Evolutionary conservation across 2,888 invertebrate species (phyloP).

Genomic region (Chrysodeixis includens): DNA sequence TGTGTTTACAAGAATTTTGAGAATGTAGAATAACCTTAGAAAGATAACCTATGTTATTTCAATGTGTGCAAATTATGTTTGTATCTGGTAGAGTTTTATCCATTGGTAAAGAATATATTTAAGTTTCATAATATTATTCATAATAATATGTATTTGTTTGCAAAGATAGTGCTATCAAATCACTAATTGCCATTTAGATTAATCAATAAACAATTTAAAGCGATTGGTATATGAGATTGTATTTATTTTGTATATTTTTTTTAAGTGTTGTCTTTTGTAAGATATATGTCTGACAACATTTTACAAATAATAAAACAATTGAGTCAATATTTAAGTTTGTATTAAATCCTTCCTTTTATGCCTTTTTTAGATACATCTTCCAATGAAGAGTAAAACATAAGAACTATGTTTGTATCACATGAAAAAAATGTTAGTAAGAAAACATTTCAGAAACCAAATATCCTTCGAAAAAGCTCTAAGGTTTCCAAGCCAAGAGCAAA

Average conservation of each 20-base stretch:
- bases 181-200: no score
- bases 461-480: conserved; percentile 77
- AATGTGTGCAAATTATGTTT: background rate
- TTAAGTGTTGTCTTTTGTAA: no score
- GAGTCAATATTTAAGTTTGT: no score
- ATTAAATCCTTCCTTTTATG: no score
- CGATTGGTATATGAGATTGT: no score
- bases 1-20: background rate
- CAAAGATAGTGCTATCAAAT: background rate
- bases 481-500: conserved; percentile 49
- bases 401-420: conserved; percentile 78
- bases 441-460: conserved; percentile 83
- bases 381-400: conserved; percentile 49
- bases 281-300: no score
- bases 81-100: background rate
- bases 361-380: conserved; percentile 36
- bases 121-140: background rate
- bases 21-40: background rate
- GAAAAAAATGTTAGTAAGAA: conserved; percentile 73
- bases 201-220: no score
- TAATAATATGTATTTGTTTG: background rate
- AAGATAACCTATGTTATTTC: background rate
- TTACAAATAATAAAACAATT: no score
- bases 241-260: no score
- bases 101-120: background rate